Evolutionary conservation across 2,797 vertebrate species (phyloP).

Genomic region (Coluber constrictor): DNA sequence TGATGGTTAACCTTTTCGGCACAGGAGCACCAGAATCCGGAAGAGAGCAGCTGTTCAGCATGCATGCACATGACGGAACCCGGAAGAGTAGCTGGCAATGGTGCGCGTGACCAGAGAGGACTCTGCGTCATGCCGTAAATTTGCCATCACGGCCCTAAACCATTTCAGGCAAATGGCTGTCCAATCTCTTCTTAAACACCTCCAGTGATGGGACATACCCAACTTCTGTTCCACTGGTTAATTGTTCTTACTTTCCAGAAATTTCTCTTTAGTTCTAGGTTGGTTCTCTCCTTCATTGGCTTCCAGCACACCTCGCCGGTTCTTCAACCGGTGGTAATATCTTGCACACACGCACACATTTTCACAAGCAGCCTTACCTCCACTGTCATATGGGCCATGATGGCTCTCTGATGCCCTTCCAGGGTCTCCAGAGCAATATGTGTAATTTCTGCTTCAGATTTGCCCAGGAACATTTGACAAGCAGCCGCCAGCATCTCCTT

Average conservation of each 20-base stretch:
- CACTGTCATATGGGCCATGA: slow-evolving; percentile 94
- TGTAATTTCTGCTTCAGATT: slow-evolving; percentile 82
- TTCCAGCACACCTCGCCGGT: neutral
- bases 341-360: neutral
- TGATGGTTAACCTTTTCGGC: too few relatives aligned
- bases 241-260: neutral
- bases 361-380: slow-evolving; percentile 72
- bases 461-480: slow-evolving; percentile 97
- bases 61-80: too few relatives aligned
- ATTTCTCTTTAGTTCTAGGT: neutral
- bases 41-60: too few relatives aligned
- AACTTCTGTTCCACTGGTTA: neutral
- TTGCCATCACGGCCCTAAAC: too few relatives aligned
- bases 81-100: too few relatives aligned
- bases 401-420: slow-evolving; percentile 95
- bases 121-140: too few relatives aligned
- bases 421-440: slow-evolving; percentile 90
- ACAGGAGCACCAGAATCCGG: too few relatives aligned
- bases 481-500: slow-evolving; percentile 94
- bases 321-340: neutral
- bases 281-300: neutral
- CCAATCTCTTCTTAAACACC: neutral
- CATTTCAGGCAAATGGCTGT: neutral
- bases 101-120: too few relatives aligned
- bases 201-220: neutral